Conservation (phyloP, 1,140 invertebrate species). For the Drosophila orosa region DNA sequence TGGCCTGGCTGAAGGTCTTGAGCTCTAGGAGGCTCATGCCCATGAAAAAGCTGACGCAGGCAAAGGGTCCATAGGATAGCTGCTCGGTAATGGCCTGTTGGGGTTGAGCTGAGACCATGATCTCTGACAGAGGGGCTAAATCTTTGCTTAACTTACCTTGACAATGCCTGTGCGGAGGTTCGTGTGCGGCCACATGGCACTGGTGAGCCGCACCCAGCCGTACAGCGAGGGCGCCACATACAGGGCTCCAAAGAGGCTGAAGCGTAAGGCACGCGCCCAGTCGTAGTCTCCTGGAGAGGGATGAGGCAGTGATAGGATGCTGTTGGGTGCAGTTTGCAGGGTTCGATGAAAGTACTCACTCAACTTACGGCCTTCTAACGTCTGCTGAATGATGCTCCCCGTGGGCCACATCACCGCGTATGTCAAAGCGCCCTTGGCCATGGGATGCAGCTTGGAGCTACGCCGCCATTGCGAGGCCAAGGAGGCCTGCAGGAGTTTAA, state of each 20-base stretch:
- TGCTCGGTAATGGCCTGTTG: constrained; percentile 91
- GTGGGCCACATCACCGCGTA: constrained; percentile 90
- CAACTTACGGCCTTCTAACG: constrained; percentile 84
- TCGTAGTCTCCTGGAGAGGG: constrained; percentile 84
- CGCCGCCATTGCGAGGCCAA: constrained; percentile 37
- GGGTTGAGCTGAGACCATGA: constrained; percentile 11
- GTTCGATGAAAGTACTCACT: constrained; percentile 68
- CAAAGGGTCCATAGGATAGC: constrained; percentile 91
- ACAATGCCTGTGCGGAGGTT: constrained; percentile 87
- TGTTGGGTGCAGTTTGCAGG: background rate
- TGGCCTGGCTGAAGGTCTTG: constrained; percentile 88
- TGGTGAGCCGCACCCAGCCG: constrained; percentile 88
- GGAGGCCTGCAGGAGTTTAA: constrained; percentile 41
- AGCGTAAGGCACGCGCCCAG: constrained; percentile 87
- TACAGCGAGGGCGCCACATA: constrained; percentile 90
- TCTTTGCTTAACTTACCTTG: constrained; percentile 88
- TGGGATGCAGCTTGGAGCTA: constrained; percentile 69
- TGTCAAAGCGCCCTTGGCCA: constrained; percentile 88
- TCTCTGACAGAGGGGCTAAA: background rate
- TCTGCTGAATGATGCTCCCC: constrained; percentile 87
- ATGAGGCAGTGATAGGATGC: background rate
- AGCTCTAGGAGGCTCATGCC: constrained; percentile 91
- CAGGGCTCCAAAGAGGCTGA: constrained; percentile 88
- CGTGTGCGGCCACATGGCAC: constrained; percentile 87
- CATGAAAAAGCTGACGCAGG: constrained; percentile 92